Conservation (phyloP, 2,888 invertebrate genomes). For the Pteria penguin region DNA sequence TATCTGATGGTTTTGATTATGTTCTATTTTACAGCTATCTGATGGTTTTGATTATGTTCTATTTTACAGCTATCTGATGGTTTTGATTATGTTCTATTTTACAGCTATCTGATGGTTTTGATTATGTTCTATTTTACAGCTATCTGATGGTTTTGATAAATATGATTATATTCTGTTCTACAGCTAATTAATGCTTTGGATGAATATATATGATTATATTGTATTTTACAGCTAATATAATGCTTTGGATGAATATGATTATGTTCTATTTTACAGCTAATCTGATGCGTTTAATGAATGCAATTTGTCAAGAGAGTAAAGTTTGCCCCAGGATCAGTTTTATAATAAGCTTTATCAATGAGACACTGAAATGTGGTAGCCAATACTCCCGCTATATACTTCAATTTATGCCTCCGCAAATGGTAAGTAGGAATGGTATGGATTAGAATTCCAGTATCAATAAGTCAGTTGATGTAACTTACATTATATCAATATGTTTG, state of each 20-base stretch:
- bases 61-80: too few species aligned
- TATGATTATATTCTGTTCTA: background rate
- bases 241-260: background rate
- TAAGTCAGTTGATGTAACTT: too few species aligned
- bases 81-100: too few species aligned
- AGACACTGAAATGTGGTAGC: slow-evolving; percentile 78
- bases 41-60: too few species aligned
- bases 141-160: background rate
- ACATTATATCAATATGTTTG: too few species aligned
- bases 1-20: too few species aligned
- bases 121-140: too few species aligned
- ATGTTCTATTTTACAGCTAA: slow-evolving; percentile 69
- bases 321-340: slow-evolving; percentile 79
- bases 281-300: slow-evolving; percentile 78
- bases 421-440: slow-evolving; percentile 80
- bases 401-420: slow-evolving; percentile 79
- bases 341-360: slow-evolving; percentile 78
- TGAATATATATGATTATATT: background rate
- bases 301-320: slow-evolving; percentile 73
- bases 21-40: too few species aligned
- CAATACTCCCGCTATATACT: slow-evolving; percentile 75
- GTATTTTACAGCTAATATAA: background rate
- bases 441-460: too few species aligned
- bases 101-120: too few species aligned
- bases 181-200: background rate